phyloP scores from a whole-genome alignment of 2,797 vertebrate species.

The Enteromius anoplus region DNA sequence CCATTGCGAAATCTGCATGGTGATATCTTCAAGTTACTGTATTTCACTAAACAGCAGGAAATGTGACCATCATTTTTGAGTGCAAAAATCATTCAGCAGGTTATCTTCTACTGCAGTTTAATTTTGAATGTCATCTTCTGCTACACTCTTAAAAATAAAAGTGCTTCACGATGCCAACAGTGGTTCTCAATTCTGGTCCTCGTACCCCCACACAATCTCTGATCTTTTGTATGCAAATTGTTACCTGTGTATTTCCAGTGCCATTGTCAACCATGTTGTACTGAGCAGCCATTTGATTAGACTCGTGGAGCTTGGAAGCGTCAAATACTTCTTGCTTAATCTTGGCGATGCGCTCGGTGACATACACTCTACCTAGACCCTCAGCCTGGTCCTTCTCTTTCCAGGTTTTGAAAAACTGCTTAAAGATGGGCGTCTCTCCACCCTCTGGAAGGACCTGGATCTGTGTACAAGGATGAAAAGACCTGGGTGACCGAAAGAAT shows the following conservation, averaged over 20 bases:
- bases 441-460: constrained; percentile 92
- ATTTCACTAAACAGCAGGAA: neutral
- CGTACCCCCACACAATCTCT: neutral
- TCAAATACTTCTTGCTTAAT: constrained; percentile 87
- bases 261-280: constrained; percentile 93
- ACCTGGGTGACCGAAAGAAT: neutral
- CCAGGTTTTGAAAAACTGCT: constrained; percentile 91
- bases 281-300: constrained; percentile 87
- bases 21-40: neutral
- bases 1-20: neutral
- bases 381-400: constrained; percentile 85
- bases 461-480: constrained; percentile 64
- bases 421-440: constrained; percentile 91
- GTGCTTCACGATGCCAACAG: no score
- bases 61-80: neutral
- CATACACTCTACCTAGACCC: constrained; percentile 85
- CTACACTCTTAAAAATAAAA: neutral
- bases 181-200: no score
- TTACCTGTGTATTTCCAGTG: constrained; percentile 84
- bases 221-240: neutral
- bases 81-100: neutral
- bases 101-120: neutral
- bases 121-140: neutral
- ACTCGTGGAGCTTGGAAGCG: constrained; percentile 85
- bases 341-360: constrained; percentile 86